Base-by-base conservation (phyloP, 2,797 vertebrate species). In the Rhadinocentrus ornatus region DNA sequence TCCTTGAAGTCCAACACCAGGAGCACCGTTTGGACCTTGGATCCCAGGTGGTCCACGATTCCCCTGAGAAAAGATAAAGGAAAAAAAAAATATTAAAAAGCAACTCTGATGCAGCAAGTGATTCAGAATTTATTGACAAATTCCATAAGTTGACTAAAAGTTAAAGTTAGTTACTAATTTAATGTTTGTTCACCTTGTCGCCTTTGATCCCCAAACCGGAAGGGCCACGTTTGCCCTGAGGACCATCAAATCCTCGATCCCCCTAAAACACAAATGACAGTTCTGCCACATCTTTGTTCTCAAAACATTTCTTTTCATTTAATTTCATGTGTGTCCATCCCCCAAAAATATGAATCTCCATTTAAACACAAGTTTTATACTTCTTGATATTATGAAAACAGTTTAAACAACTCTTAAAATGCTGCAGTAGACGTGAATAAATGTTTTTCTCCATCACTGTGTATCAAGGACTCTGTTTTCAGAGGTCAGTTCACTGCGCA, bases 201-300 rank as follows among this genome's bases (percentile, higher is more conserved):
- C 96, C 96, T 94, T 96, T 96, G 69, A 94, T 62, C 59, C 92
- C 93, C 4, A 82, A 55, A 46, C 95, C 96, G 57, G 93, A 74
- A 3, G 41, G 73, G 76, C 96, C 96, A 46, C 80, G 90, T 59
- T 52, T 81, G 44, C 96, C 97, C 67, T 26, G 59, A 34, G 81
- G 86, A 48, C 96, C 96, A 0, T 89, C 72, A 63, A 93, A 93
- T 48, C 96, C 96, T 75, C 93, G 94, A 85, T 97, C 95, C 48
- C 96, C 96, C 96, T 96, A 65, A 86, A 93, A 92, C 68, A 75
- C 62, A 8, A 29, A 9, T 11, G 2, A 12, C 10, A 15, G 56
- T 5, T 75, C 1, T 35, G 18, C 71, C 0, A 34, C 13, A n/a
- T 13, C 9, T 10, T 2, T 29, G 44, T 31, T 55, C 12, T 67